A percentile compares a stretch with the other conserved stretches of the same genome.
Evolutionary conservation across 2,797 vertebrate genomes (phyloP).

Genomic region (Craterocephalus amniculus): DNA sequence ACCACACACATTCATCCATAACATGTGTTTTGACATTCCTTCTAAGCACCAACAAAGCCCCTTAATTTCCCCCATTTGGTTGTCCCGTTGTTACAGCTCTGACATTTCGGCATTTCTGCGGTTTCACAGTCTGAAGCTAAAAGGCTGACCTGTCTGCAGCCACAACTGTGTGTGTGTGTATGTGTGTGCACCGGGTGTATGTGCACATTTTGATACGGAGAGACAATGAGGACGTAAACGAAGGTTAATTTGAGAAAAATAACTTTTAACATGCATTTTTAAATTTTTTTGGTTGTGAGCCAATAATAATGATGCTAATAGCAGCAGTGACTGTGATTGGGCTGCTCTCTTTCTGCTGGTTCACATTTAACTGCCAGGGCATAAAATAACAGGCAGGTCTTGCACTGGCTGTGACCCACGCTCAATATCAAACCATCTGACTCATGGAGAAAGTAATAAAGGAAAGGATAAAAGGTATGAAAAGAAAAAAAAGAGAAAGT

Average conservation of each 20-base stretch:
- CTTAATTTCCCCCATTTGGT: constrained; percentile 66
- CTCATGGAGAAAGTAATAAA: constrained; percentile 2
- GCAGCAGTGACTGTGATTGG: not conserved
- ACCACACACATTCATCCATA: constrained; percentile 56
- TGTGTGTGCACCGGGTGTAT: not conserved
- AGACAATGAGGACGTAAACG: constrained; percentile 4
- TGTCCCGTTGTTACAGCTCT: constrained; percentile 55
- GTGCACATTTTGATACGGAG: not conserved
- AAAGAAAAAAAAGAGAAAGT: constrained; percentile 24
- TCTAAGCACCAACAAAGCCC: constrained; percentile 68
- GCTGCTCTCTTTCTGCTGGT: constrained; percentile 10
- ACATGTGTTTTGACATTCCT: constrained; percentile 73
- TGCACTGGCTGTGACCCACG: constrained; percentile 18
- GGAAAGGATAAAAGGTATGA: constrained; percentile 16
- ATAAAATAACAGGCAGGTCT: constrained; percentile 3
- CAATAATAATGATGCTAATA: constrained; percentile 9
- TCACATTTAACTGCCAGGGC: constrained; percentile 3
- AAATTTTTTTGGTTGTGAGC: constrained; percentile 1
- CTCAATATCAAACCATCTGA: constrained; percentile 26
- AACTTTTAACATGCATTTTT: constrained; percentile 12
- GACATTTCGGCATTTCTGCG: constrained; percentile 56
- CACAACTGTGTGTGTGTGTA: not conserved
- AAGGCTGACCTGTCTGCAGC: constrained; percentile 53
- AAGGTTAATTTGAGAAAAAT: constrained; percentile 40
- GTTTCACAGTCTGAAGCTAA: constrained; percentile 54